These are phyloP conservation scores for Nyctibius bracteatus DNA, from an alignment of 2,113 vertebrate genomes.

Conservation along the genomic window DNA sequence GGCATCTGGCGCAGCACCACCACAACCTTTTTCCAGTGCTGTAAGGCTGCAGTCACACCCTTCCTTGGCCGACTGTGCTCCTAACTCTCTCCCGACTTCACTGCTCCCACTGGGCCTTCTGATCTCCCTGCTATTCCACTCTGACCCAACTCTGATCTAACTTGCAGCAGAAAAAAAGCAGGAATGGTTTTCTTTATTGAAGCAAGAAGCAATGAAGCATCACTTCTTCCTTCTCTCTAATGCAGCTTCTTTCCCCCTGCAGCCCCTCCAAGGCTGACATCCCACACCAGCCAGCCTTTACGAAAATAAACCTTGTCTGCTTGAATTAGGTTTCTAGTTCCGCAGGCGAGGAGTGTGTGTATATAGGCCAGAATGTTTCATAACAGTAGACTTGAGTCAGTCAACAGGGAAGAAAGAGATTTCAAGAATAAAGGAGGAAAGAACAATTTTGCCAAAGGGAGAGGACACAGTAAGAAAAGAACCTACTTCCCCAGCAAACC, in stretches of 20 bases:
- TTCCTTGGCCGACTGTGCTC: not conserved
- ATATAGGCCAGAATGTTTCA: not conserved
- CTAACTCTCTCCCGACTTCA: not conserved
- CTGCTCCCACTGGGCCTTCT: not conserved
- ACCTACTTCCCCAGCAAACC: not conserved
- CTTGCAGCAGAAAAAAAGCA: not conserved
- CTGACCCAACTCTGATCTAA: not conserved
- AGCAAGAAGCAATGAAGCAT: not conserved
- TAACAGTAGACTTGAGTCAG: not conserved
- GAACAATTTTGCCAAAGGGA: not conserved
- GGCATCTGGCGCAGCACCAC: not conserved
- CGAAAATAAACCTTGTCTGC: not conserved
- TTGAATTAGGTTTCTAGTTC: not conserved
- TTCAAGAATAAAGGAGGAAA: not conserved
- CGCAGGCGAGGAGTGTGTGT: fast-evolving
- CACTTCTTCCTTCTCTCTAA: not conserved
- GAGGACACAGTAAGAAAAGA: not conserved
- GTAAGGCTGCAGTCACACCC: not conserved
- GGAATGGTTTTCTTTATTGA: not conserved
- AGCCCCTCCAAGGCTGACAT: not conserved
- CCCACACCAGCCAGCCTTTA: not conserved
- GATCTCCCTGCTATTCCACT: not conserved
- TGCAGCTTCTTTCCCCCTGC: not conserved
- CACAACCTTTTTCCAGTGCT: not conserved
- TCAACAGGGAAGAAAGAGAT: fast-evolving